A percentile compares a stretch with the other conserved stretches of the same genome.
Evolutionary conservation across 1,140 invertebrate species (phyloP).

Genomic region (Saccostrea echinata): DNA sequence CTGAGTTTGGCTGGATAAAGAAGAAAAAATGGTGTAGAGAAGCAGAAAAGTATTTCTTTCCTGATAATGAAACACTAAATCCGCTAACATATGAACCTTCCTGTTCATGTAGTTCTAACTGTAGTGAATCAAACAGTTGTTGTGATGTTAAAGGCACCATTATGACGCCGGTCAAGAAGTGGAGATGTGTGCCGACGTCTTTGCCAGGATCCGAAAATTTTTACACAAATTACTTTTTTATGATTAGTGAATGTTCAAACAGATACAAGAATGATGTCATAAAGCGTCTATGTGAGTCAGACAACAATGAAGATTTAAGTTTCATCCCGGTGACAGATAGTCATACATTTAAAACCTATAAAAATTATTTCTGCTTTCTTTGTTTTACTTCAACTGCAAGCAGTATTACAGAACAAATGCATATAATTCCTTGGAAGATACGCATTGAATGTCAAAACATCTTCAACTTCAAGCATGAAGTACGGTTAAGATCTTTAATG

Average conservation of each 20-base stretch:
- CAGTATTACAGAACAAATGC: background rate
- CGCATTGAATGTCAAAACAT: background rate
- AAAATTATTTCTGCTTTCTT: slow-evolving; percentile 2
- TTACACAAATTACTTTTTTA: background rate
- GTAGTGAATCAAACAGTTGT: background rate
- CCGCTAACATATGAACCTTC: too few species aligned
- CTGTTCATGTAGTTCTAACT: background rate
- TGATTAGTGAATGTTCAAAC: background rate
- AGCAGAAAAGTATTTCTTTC: too few species aligned
- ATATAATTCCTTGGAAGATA: background rate
- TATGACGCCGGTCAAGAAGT: background rate
- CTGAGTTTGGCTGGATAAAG: background rate
- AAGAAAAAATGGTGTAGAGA: too few species aligned
- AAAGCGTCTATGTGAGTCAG: background rate
- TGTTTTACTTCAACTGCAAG: background rate
- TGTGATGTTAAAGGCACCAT: background rate
- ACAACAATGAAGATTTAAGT: background rate
- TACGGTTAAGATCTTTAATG: background rate
- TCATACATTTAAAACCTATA: background rate
- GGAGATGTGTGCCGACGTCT: background rate
- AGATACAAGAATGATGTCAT: background rate
- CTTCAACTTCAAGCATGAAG: background rate
- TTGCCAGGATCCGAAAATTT: background rate
- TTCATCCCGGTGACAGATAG: background rate
- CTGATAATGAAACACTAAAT: too few species aligned